A percentile compares a stretch with the other conserved stretches of the same genome.
These are phyloP conservation scores for Dryas iulia DNA, from an alignment of 1,140 invertebrate genomes.

Conservation along the genomic window DNA sequence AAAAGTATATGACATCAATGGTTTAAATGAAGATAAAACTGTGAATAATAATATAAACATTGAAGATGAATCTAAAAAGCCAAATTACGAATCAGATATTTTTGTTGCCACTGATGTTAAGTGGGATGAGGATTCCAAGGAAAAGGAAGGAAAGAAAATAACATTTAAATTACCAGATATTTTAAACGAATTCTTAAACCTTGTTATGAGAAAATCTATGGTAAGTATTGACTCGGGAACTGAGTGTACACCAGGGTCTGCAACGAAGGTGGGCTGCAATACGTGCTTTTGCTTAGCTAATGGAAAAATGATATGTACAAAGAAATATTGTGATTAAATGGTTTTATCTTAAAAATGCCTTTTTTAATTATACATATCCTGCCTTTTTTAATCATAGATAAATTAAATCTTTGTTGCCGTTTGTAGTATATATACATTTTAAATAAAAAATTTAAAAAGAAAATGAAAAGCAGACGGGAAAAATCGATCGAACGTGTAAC, in stretches of 20 bases:
- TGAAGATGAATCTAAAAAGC: neutral
- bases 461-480: no score
- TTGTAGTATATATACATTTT: no score
- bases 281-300: constrained; percentile 59
- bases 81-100: neutral
- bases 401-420: no score
- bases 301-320: constrained; percentile 53
- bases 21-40: neutral
- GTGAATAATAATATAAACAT: neutral
- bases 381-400: no score
- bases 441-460: no score
- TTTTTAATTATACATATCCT: no score
- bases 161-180: constrained; percentile 32
- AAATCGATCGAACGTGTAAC: no score
- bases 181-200: constrained; percentile 41
- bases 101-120: neutral
- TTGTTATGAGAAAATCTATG: constrained; percentile 47
- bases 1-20: neutral
- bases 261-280: constrained; percentile 41
- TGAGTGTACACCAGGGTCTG: constrained; percentile 42
- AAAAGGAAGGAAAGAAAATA: neutral
- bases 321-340: constrained; percentile 43
- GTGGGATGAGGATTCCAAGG: constrained; percentile 6
- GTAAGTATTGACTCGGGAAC: constrained; percentile 34
- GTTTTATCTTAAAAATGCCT: no score